A percentile compares a stretch with the other conserved stretches of the same genome.
Evolutionary conservation across 1,140 invertebrate species (phyloP).

Genomic region (Leptinotarsa lineolata): DNA sequence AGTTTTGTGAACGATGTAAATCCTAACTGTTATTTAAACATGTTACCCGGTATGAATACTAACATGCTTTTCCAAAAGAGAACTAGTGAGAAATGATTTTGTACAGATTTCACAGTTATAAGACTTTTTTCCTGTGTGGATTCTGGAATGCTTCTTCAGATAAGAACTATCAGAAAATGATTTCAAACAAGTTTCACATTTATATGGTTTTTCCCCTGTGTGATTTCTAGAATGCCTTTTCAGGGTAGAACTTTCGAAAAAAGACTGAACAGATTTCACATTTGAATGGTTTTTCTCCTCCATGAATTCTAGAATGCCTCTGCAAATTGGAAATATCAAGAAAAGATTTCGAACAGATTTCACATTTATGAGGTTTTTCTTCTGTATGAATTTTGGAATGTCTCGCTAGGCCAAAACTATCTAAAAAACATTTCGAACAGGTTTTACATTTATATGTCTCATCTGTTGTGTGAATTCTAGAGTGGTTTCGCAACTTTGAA

Average conservation of each 20-base stretch:
- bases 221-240: neutral
- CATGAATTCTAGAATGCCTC: neutral
- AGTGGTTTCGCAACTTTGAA: neutral
- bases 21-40: too few species aligned
- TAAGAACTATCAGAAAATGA: neutral
- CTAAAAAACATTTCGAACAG: slow-evolving; percentile 73
- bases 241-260: neutral
- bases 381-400: neutral
- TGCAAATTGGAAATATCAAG: neutral
- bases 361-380: slow-evolving; percentile 66
- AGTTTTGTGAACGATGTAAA: too few species aligned
- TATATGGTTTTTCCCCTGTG: slow-evolving; percentile 7
- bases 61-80: too few species aligned
- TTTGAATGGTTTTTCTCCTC: neutral
- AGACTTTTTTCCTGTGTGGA: neutral
- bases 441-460: slow-evolving; percentile 70
- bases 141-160: neutral
- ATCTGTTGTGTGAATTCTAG: slow-evolving; percentile 62
- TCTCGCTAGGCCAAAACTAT: neutral
- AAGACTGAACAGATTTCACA: neutral
- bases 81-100: too few species aligned
- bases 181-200: neutral
- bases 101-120: neutral
- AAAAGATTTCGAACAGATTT: slow-evolving; percentile 5
- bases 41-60: too few species aligned